Conservation (phyloP, 2,888 invertebrate species). For the Eilema caniola region DNA sequence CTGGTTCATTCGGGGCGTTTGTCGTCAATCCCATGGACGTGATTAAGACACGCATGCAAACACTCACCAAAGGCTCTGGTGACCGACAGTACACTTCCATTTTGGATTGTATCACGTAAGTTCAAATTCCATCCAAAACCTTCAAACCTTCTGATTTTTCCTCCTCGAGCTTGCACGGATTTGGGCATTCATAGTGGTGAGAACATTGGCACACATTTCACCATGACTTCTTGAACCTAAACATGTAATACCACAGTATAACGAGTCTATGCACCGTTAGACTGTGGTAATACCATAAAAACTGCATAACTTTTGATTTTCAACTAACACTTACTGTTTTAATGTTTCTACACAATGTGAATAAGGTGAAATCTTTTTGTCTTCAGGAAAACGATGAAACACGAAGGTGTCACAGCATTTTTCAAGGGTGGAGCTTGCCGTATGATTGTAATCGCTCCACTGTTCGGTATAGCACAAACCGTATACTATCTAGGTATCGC, state of each 20-base stretch:
- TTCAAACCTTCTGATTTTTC: too few species aligned
- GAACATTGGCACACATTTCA: too few species aligned
- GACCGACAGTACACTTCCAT: constrained; percentile 96
- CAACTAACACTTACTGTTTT: too few species aligned
- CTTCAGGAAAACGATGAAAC: constrained; percentile 92
- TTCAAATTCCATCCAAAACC: constrained; percentile 50
- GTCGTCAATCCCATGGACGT: constrained; percentile 98
- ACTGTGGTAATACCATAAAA: too few species aligned
- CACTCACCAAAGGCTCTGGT: constrained; percentile 94
- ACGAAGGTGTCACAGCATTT: constrained; percentile 97
- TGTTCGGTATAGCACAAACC: constrained; percentile 99
- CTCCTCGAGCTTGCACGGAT: too few species aligned
- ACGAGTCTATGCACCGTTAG: too few species aligned
- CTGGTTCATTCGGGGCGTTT: constrained; percentile 96
- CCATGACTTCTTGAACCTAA: too few species aligned
- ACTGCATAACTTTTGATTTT: too few species aligned
- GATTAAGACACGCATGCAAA: constrained; percentile 98
- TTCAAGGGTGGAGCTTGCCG: constrained; percentile 99
- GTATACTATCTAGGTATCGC: constrained; percentile 99
- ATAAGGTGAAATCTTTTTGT: neutral
- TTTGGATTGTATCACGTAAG: constrained; percentile 95
- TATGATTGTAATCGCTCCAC: constrained; percentile 98
- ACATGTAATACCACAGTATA: too few species aligned
- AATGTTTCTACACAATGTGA: neutral
- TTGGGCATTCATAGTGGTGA: too few species aligned